These are phyloP conservation scores for Noctua pronuba DNA, from an alignment of 2,888 invertebrate genomes.

Conservation along the genomic window DNA sequence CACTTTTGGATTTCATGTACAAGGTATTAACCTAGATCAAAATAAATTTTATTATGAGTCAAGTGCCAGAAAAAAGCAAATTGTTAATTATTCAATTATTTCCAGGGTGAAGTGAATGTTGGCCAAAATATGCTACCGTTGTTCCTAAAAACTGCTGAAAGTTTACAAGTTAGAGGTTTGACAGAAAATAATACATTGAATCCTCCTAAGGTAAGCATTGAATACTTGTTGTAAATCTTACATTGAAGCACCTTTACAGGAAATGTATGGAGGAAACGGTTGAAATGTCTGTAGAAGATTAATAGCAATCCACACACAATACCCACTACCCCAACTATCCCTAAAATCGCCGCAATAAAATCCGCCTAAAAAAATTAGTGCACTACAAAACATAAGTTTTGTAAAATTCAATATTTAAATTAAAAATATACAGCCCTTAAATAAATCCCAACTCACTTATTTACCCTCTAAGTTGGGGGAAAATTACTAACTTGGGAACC, in stretches of 20 bases:
- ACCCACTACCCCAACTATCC: too few relatives aligned
- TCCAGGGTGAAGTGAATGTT: slow-evolving; percentile 95
- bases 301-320: slow-evolving; percentile 4
- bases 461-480: neutral
- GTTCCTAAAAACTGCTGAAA: slow-evolving; percentile 97
- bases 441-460: neutral
- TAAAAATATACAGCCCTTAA: neutral
- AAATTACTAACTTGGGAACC: neutral
- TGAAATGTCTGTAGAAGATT: neutral
- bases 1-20: slow-evolving; percentile 97
- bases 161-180: slow-evolving; percentile 96
- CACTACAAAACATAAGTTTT: neutral
- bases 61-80: slow-evolving; percentile 21
- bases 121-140: slow-evolving; percentile 97
- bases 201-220: slow-evolving; percentile 87
- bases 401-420: neutral
- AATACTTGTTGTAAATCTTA: neutral
- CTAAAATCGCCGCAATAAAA: neutral
- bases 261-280: neutral
- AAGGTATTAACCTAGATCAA: slow-evolving; percentile 89
- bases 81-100: slow-evolving; percentile 59
- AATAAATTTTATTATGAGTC: slow-evolving; percentile 1
- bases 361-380: neutral
- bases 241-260: neutral
- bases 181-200: slow-evolving; percentile 95